Percentiles rank a stretch among this genome's conserved stretches.
Evolutionary conservation across 2,888 invertebrate genomes (phyloP).

Genomic region (Epirrita christyi): DNA sequence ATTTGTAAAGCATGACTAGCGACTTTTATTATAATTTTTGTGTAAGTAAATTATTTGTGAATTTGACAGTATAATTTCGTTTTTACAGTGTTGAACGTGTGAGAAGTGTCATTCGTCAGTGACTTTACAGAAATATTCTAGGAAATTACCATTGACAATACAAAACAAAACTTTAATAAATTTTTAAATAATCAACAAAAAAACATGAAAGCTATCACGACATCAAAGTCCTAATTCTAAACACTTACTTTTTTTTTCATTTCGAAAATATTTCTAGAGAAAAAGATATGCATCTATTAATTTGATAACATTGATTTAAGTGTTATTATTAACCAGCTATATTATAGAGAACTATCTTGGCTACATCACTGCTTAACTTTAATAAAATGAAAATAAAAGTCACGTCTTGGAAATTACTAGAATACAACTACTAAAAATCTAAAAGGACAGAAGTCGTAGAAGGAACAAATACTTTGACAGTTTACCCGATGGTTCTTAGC

Average conservation of each 20-base stretch:
- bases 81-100: slow-evolving; percentile 31
- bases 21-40: slow-evolving; percentile 31
- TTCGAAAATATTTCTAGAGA: slow-evolving; percentile 81
- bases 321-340: slow-evolving; percentile 64
- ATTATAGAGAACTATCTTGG: slow-evolving; percentile 59
- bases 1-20: slow-evolving; percentile 50
- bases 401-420: slow-evolving; percentile 22
- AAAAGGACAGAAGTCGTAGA: slow-evolving; percentile 23
- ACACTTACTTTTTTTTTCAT: slow-evolving; percentile 69
- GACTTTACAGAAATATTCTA: slow-evolving; percentile 31
- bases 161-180: slow-evolving; percentile 43
- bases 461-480: slow-evolving; percentile 30
- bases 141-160: slow-evolving; percentile 50
- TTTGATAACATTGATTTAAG: slow-evolving; percentile 72
- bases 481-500: slow-evolving; percentile 13
- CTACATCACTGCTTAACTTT: slow-evolving; percentile 69
- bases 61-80: slow-evolving; percentile 48
- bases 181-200: slow-evolving; percentile 25
- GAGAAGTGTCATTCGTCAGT: slow-evolving; percentile 55
- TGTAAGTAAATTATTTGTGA: slow-evolving; percentile 35
- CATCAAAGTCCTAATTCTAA: slow-evolving; percentile 76
- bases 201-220: slow-evolving; percentile 72
- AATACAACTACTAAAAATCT: slow-evolving; percentile 34
- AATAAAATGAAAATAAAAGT: slow-evolving; percentile 37
- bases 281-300: slow-evolving; percentile 84